phyloP scores from a whole-genome alignment of 2,888 invertebrate species.

The Microplitis deprimator region DNA sequence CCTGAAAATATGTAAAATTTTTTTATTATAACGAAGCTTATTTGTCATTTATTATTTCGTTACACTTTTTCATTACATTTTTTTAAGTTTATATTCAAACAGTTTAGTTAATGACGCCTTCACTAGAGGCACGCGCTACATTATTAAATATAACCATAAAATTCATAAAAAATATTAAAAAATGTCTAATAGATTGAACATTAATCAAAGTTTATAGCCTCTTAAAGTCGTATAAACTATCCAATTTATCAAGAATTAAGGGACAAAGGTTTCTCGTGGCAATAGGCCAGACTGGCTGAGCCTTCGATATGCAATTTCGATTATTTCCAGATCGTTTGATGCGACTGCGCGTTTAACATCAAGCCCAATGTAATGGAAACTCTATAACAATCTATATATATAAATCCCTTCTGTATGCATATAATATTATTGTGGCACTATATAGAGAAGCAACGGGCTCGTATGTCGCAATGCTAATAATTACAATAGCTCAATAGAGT shows the following conservation, averaged over 20 bases:
- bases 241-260: conserved; percentile 1
- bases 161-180: neutral
- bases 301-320: conserved; percentile 66
- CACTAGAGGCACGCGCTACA: neutral
- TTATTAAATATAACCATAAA: neutral
- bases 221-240: conserved; percentile 1
- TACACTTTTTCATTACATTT: too few relatives aligned
- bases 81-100: too few relatives aligned
- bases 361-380: conserved; percentile 68
- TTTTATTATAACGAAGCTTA: neutral
- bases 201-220: conserved; percentile 20
- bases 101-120: neutral
- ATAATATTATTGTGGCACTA: conserved; percentile 64
- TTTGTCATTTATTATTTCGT: neutral
- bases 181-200: conserved; percentile 8
- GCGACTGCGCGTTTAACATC: conserved; percentile 57
- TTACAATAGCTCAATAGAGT: conserved; percentile 64
- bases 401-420: conserved; percentile 55
- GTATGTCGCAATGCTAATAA: conserved; percentile 62
- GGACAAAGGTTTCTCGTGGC: conserved; percentile 35
- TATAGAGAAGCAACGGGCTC: conserved; percentile 44
- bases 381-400: conserved; percentile 49
- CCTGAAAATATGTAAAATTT: neutral
- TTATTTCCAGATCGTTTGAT: conserved; percentile 66
- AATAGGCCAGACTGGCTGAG: conserved; percentile 54